Evolutionary conservation across 2,888 invertebrate species (phyloP), one percentile per base, ranked within the genome.

Genomic region (Synanthedon tipuliformis): DNA sequence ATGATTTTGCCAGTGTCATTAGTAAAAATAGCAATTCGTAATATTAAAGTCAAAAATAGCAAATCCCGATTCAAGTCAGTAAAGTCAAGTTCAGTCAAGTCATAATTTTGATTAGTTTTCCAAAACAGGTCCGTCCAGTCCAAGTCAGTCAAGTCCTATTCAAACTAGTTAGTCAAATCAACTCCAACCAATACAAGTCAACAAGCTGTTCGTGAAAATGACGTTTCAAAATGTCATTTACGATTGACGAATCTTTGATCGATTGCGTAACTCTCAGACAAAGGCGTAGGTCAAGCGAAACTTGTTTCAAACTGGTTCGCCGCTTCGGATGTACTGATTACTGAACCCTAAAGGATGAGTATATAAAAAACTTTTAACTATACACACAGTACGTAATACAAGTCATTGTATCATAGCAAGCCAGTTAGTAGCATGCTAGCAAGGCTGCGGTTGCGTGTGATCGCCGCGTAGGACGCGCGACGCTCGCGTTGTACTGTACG

Each of bases 311-410:
- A 45, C 45, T 15, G 13, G 45, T 45, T 45, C 34, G 34, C 34
- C 10, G 15, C 4, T 13, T 45, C 45, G 45, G 45, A 45, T 45
- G 45, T 45, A 45, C 45, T 13, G 45, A 45, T 45, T 12, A 49
- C 62, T 66, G 71, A 73, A 71, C 74, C 71, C 73, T 71, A 75
- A 71, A 76, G 74, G 79, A 78, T 70, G 71, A 64, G 56, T 45
- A 60, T 60, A 65, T 63, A 69, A 66, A 71, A 49, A 68, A 76
- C 61, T 64, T 65, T 34, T 34, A 34, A 34, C 34, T 45, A 45
- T 13, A n/a, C 45, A 45, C n/a, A 45, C 4, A 15, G 45, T 15
- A 45, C 7, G 45, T 15, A 45, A 45, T 13, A 15, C 45, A 15
- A 13, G 45, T 15, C 45, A 13, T 45, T 45, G 45, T 45, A 45